A percentile compares a stretch with the other conserved stretches of the same genome.
Evolutionary conservation across 2,113 vertebrate genomes (phyloP).

Genomic region (Ochotona princeps): DNA sequence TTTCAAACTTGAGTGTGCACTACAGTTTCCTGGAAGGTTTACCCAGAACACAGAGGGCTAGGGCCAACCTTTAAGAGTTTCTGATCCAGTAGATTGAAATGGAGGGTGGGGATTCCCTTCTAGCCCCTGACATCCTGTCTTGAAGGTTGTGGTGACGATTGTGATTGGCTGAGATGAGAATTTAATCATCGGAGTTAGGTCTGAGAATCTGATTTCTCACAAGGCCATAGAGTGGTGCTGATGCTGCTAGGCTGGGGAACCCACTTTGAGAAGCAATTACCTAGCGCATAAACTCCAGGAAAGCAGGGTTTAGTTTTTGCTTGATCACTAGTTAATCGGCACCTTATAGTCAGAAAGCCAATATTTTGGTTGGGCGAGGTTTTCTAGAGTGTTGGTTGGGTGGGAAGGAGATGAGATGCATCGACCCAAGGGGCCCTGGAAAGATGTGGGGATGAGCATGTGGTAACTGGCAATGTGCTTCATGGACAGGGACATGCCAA

Average conservation of each 20-base stretch:
- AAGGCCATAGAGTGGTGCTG: background rate
- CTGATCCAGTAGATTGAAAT: background rate
- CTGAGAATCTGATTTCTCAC: background rate
- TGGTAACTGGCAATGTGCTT: background rate
- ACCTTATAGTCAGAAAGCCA: background rate
- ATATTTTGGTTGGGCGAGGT: background rate
- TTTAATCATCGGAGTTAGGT: background rate
- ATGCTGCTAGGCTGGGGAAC: background rate
- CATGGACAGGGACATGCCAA: fast-evolving
- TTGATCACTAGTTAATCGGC: background rate
- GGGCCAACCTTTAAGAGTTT: background rate
- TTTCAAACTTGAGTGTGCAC: background rate
- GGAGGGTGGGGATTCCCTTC: background rate
- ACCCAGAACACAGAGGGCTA: background rate
- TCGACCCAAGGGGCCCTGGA: background rate
- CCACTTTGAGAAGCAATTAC: background rate
- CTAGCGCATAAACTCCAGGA: background rate
- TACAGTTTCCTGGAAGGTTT: background rate
- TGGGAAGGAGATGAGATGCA: background rate
- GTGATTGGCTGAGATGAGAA: background rate
- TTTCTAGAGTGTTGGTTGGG: background rate
- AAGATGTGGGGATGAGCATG: background rate
- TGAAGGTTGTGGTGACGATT: background rate
- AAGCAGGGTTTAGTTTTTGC: background rate
- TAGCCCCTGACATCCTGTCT: background rate